Evolutionary conservation across 2,113 vertebrate species (phyloP).

Genomic region (Monarcha castaneiventris): DNA sequence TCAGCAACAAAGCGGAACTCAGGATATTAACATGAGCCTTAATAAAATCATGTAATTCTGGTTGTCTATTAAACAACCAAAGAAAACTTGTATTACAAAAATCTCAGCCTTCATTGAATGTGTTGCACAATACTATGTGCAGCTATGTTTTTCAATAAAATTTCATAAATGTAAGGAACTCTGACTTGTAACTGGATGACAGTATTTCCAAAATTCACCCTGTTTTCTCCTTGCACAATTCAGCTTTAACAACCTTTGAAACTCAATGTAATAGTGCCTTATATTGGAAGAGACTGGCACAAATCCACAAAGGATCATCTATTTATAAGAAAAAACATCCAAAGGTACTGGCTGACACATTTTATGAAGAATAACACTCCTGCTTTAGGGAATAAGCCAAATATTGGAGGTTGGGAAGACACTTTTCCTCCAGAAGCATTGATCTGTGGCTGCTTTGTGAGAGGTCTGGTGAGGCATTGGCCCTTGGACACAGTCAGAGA

Average conservation of each 20-base stretch:
- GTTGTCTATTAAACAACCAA: background rate
- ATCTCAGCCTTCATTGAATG: background rate
- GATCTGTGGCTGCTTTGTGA: background rate
- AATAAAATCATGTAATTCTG: background rate
- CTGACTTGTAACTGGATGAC: background rate
- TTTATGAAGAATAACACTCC: background rate
- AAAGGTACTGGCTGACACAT: background rate
- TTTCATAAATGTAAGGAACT: background rate
- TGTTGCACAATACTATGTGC: background rate
- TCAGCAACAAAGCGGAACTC: background rate
- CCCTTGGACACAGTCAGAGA: background rate
- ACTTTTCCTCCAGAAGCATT: background rate
- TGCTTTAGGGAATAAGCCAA: constrained; percentile 15
- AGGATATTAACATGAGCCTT: background rate
- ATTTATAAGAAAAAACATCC: background rate
- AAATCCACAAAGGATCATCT: constrained; percentile 8
- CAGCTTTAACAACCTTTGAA: background rate
- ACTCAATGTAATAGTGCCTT: background rate
- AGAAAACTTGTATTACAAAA: background rate
- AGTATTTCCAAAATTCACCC: background rate
- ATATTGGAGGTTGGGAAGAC: background rate
- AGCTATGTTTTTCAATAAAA: background rate
- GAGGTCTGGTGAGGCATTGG: background rate
- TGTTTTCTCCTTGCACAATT: background rate
- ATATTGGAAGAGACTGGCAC: background rate